phyloP scores from a whole-genome alignment of 2,113 vertebrate species.

The Myotis lucifugus region DNA sequence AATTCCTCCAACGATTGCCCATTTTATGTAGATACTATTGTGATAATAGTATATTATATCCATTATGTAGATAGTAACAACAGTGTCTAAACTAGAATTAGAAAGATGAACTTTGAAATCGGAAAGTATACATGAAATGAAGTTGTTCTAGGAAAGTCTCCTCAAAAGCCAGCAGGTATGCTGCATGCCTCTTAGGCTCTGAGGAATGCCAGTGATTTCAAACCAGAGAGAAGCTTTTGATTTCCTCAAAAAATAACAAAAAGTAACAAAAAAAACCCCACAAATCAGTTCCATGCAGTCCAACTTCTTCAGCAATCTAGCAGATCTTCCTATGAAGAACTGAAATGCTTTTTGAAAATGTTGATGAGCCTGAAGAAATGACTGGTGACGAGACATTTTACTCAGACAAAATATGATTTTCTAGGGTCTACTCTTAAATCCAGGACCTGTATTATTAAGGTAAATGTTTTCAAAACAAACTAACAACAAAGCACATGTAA shows the following conservation, averaged over 20 bases:
- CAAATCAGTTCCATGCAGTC: neutral
- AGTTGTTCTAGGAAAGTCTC: constrained; percentile 5
- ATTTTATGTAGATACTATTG: neutral
- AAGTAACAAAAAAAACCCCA: neutral
- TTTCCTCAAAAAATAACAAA: neutral
- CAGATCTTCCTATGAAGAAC: neutral
- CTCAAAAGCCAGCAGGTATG: neutral
- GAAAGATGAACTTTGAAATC: neutral
- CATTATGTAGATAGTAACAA: neutral
- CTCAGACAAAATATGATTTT: constrained; percentile 30
- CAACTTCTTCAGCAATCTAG: neutral
- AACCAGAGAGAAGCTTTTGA: neutral
- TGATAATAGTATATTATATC: neutral
- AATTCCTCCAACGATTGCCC: neutral
- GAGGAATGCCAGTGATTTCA: neutral
- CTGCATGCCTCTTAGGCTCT: neutral
- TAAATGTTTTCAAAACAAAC: constrained; percentile 23
- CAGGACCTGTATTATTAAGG: neutral
- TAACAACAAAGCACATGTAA: constrained; percentile 18
- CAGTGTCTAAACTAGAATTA: neutral
- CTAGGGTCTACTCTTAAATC: neutral
- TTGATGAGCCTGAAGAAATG: neutral
- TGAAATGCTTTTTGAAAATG: constrained; percentile 19
- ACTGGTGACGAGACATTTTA: neutral
- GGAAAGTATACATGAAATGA: neutral